Base-by-base conservation (phyloP, 2,888 invertebrate species). In the Helicoverpa assulta region DNA sequence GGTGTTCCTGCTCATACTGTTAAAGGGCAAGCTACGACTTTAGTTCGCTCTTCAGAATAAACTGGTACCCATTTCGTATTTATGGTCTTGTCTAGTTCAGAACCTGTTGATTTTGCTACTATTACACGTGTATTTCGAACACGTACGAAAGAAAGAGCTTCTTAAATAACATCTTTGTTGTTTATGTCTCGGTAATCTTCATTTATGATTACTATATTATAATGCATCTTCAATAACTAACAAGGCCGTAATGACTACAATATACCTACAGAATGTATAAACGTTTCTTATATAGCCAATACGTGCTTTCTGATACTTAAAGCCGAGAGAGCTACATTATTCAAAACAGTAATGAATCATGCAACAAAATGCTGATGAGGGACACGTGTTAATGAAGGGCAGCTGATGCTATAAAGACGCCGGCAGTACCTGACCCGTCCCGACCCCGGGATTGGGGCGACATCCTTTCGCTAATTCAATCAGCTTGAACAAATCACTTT, bases 381-480 rank as follows among this genome's bases (percentile, higher is more conserved):
- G 81, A 81, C 89, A 88, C 87, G 90, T 89, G 89, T 85, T 88
- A 86, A 89, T 83, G 84, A 84, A 85, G 85, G 85, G 86, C 92
- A 92, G 92, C 89, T 90, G 91, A 86, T 85, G 86, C 63, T 57
- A 85, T 87, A 89, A 90, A 91, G 86, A 77, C 73, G 83, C 91
- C 91, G 91, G 75, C 84, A 72, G 86, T 86, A 89, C 90, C 91
- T 89, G 84, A 85, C 78, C 82, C 84, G 87, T 87, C 86, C 86
- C 83, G 82, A 80, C 78, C 86, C 88, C 81, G 74, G 70, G 76
- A 84, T 83, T 82, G 80, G 75, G 71, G 73, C 84, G 85, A 87
- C 91, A 88, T 90, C 91, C 88, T 90, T 87, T 86, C 79, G 88
- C 89, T 94, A 92, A 94, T 93, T 93, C 89, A 94, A 94, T 94